These are phyloP conservation scores for Ondatra zibethicus DNA, from an alignment of 2,113 vertebrate species.

Conservation along the genomic window DNA sequence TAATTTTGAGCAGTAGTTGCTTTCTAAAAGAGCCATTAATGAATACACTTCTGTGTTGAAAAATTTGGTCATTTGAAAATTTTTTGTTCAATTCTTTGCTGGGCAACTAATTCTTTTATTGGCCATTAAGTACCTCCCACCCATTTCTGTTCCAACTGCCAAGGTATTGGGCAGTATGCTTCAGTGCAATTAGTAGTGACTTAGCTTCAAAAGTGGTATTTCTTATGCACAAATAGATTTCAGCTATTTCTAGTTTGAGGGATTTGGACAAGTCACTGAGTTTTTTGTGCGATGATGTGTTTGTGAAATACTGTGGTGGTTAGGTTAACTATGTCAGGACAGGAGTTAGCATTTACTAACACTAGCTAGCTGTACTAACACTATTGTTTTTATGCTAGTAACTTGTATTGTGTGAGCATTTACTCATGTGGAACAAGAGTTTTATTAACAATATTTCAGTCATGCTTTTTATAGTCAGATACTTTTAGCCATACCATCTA, in stretches of 20 bases:
- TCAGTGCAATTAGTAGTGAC: too few species aligned
- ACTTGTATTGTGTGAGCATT: background rate
- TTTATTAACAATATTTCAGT: background rate
- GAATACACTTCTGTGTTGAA: slow-evolving; percentile 4
- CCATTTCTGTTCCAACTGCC: background rate
- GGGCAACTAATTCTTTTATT: background rate
- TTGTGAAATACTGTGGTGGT: background rate
- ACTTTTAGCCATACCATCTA: background rate
- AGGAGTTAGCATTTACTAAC: background rate
- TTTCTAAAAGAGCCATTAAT: background rate
- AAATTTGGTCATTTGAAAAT: background rate
- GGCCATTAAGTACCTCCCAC: too few species aligned
- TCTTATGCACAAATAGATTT: background rate
- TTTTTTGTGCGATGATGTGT: background rate
- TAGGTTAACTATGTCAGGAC: background rate
- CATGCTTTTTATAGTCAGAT: background rate
- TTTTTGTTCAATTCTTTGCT: background rate
- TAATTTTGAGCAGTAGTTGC: background rate
- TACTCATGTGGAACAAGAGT: background rate
- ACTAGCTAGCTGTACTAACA: background rate
- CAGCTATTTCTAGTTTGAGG: background rate
- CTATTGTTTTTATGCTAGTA: background rate
- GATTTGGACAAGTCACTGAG: background rate
- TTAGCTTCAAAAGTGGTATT: background rate
- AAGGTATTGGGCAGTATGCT: background rate